Evolutionary conservation across 2,113 vertebrate species (phyloP).

Genomic region (Salvelinus fontinalis): DNA sequence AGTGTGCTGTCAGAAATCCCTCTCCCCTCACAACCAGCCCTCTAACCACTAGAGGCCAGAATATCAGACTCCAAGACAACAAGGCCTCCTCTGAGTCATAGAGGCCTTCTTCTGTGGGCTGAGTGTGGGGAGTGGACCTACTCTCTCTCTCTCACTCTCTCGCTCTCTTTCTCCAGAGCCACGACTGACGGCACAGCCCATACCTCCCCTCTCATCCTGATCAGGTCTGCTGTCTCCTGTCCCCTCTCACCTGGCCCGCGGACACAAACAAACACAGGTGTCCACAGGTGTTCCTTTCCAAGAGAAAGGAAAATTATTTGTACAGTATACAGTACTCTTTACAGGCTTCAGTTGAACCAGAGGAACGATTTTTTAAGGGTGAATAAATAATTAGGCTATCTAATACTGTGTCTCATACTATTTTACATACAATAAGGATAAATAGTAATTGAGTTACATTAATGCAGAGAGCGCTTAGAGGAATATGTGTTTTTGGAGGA

Average conservation of each 20-base stretch:
- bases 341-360: constrained; percentile 51
- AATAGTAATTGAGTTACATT: constrained; percentile 17
- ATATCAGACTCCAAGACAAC: constrained; percentile 76
- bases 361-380: constrained; percentile 54
- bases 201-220: constrained; percentile 18
- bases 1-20: constrained; percentile 72
- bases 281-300: constrained; percentile 41
- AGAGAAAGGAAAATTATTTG: constrained; percentile 37
- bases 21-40: constrained; percentile 11
- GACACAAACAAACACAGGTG: constrained; percentile 55
- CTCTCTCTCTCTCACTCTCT: neutral
- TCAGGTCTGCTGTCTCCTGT: constrained; percentile 40
- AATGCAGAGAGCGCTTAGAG: constrained; percentile 23
- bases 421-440: constrained; percentile 47
- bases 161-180: too few relatives aligned
- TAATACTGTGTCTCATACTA: constrained; percentile 49
- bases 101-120: constrained; percentile 7
- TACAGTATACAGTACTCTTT: constrained; percentile 52
- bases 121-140: neutral
- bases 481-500: constrained; percentile 37
- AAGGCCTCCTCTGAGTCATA: constrained; percentile 48
- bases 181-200: neutral
- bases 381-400: constrained; percentile 65
- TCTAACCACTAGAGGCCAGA: constrained; percentile 62
- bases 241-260: constrained; percentile 50